phyloP scores from a whole-genome alignment of 2,888 invertebrate genomes.

The Noctua pronuba region DNA sequence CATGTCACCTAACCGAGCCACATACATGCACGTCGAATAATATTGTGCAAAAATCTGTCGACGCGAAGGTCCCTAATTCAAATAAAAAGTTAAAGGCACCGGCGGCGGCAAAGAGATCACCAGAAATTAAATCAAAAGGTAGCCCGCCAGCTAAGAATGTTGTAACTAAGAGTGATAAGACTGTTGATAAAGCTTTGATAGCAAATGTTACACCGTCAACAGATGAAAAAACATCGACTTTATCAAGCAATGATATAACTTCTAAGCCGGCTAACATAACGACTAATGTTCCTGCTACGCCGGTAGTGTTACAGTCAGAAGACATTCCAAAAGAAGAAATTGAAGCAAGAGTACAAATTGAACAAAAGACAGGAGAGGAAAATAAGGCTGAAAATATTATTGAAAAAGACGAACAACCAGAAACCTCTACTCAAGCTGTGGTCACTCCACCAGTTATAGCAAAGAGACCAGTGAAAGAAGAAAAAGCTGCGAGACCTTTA shows the following conservation, averaged over 20 bases:
- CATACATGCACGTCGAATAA: constrained; percentile 29
- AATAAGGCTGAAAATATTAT: constrained; percentile 75
- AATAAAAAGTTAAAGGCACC: constrained; percentile 31
- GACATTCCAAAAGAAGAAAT: constrained; percentile 80
- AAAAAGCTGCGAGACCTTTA: constrained; percentile 89
- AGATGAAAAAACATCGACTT: constrained; percentile 26
- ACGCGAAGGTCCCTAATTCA: constrained; percentile 17
- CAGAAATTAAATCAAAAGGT: constrained; percentile 34
- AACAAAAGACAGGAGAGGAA: constrained; percentile 71
- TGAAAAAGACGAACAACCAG: constrained; percentile 65
- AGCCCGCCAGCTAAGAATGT: constrained; percentile 12
- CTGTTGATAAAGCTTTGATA: constrained; percentile 32
- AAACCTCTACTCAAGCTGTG: constrained; percentile 66
- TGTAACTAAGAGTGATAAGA: constrained; percentile 39
- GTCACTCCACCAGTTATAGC: constrained; percentile 54
- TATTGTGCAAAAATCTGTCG: constrained; percentile 33
- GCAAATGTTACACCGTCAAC: background rate
- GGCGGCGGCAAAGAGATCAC: constrained; percentile 38
- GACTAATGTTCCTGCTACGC: constrained; percentile 49
- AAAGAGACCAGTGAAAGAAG: constrained; percentile 87
- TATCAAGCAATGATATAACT: constrained; percentile 20
- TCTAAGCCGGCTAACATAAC: constrained; percentile 15
- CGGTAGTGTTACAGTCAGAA: constrained; percentile 69
- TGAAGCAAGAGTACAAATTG: constrained; percentile 62
- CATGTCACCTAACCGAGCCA: constrained; percentile 11